phyloP scores from a whole-genome alignment of 1,140 invertebrate species.

The Colletes gigas region DNA sequence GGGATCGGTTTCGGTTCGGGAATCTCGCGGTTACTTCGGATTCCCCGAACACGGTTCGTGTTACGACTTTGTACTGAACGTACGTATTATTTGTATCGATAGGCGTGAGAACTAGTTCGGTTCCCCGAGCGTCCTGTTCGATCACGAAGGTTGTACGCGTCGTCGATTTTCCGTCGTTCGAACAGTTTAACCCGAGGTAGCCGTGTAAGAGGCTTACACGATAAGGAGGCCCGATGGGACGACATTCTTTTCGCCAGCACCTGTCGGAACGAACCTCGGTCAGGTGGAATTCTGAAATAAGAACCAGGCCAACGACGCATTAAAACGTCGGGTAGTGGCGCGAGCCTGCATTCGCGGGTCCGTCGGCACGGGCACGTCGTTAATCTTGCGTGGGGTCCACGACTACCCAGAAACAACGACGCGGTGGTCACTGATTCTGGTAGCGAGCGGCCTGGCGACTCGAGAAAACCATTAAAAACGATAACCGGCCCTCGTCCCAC shows the following conservation, averaged over 20 bases:
- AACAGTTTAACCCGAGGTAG: slow-evolving; percentile 19
- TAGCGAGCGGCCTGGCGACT: too few species aligned
- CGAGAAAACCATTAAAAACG: too few species aligned
- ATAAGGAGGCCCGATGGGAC: slow-evolving; percentile 33
- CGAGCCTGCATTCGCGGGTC: too few species aligned
- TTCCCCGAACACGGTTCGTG: too few species aligned
- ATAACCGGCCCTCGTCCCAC: too few species aligned
- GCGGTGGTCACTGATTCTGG: background rate
- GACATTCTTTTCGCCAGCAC: slow-evolving; percentile 51
- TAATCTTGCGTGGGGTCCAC: slow-evolving; percentile 56
- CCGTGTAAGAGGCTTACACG: slow-evolving; percentile 43
- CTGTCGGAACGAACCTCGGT: slow-evolving; percentile 47
- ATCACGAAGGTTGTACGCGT: background rate
- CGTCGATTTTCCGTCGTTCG: slow-evolving; percentile 29
- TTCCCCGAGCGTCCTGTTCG: too few species aligned
- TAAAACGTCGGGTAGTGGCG: too few species aligned
- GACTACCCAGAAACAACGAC: slow-evolving; percentile 30
- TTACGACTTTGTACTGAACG: background rate
- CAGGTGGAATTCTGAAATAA: slow-evolving; percentile 57
- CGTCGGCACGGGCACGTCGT: slow-evolving; percentile 21
- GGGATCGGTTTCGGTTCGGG: too few species aligned
- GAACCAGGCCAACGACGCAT: slow-evolving; percentile 16
- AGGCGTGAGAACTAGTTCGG: too few species aligned
- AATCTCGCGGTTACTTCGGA: too few species aligned
- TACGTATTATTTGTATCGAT: background rate